Base-by-base conservation (phyloP, 2,797 vertebrate species). In the Apodemus agrarius region DNA sequence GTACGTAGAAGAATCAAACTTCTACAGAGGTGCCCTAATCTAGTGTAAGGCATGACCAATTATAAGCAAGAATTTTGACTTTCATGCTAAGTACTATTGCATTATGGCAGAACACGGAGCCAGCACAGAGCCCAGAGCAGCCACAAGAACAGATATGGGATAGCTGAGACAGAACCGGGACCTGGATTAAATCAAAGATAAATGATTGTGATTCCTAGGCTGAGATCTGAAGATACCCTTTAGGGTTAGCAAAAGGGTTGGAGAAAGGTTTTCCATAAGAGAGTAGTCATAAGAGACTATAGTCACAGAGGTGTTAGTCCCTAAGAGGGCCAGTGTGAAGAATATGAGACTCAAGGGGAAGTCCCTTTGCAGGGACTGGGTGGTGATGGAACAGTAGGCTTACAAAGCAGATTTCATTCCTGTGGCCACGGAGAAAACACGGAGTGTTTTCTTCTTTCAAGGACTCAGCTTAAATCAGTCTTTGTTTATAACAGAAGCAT, bases 81-180 rank as follows among this genome's bases (percentile, higher is more conserved):
- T 5, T 40, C 13, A 4, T 17, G 0, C 37, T 19, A 8, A 12
- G 29, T n/a, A 43, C 31, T 4, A 9, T 5, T 54, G 0, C 4
- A 2, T 31, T 26, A 12, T n/a, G 34, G 29, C 67, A 43, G 54
- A 14, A 2, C 4, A 0, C 9, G 37, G 9, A 24, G 49, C 24
- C 16, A 49, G 4, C 37, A 34, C 59, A 26, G 24, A 16, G 2
- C 6, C 21, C 9, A 7, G 52, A 24, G 46, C 67, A 8, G 21
- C 12, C 8, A 6, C 12, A 57, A 52, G 31, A 19, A 57, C 87
- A 88, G 63, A 22, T 54, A 11, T 13, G 3, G 21, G n/a, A 52
- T 26, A 29, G 26, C 34, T 22, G 29, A 85, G 17, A 52, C 65
- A 85, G 17, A 16, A 7, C 31, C 16, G 21, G 2, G 46, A 46